Base-by-base conservation (phyloP, 2,113 vertebrate genomes). In the Anarrhichthys ocellatus region DNA sequence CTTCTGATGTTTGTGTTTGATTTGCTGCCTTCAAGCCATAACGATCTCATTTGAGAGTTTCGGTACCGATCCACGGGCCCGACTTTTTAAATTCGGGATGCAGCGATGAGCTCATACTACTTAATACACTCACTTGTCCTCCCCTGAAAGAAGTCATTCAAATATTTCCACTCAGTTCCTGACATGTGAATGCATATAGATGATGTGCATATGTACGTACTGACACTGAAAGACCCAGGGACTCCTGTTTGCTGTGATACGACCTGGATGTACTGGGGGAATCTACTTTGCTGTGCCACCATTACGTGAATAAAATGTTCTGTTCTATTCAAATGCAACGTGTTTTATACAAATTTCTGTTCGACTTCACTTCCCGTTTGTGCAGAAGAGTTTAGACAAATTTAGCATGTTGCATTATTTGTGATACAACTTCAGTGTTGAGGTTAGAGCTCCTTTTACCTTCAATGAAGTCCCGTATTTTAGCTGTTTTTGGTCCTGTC, bases 241-340 rank as follows among this genome's bases (percentile, higher is more conserved):
- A 70, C 29, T 38, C 73, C 78, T 67, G 36, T 84, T 89, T 90
- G 87, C 80, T 93, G 83, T 91, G 83, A 79, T 74, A 79, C 58
- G 70, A 46, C 18, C 32, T 83, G 65, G 73, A 73, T 75, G 77
- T 85, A 68, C 48, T 54, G 74, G 54, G 64, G 81, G 79, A 52
- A 20, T 85, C 83, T 83, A 88, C 64, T 85, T 91, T 92, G 81
- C 86, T 87, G 85, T 90, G 86, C 82, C 82, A 78, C 78, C 79
- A 83, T 77, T 78, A 85, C 77, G 46, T 91, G 48, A 93, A 93
- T 93, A 92, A 93, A 92, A 83, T 32, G 14, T 80, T 84, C 76
- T 88, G 84, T 90, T 90, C 83, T 76, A 84, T 82, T 91, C 15
- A 80, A 80, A 74, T 68, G 22, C 42, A 44, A 10, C 71, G 73